A percentile compares a stretch with the other conserved stretches of the same genome.
phyloP scores from a whole-genome alignment of 2,113 vertebrate species.

The Nicator chloris region DNA sequence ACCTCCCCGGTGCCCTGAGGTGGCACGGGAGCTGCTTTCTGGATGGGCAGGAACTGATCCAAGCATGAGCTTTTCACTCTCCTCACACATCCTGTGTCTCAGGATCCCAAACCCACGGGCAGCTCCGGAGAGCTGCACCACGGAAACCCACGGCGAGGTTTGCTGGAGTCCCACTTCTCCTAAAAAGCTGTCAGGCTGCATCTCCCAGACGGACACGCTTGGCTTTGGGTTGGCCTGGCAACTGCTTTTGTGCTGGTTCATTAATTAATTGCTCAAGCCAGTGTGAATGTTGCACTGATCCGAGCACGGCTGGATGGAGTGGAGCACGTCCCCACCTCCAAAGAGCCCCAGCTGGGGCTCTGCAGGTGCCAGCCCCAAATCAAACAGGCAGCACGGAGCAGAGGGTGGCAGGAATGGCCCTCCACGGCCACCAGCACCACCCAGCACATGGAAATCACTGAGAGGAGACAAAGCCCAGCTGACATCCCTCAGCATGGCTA shows the following conservation, averaged over 20 bases:
- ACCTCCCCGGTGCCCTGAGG: rapidly evolving
- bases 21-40: not conserved
- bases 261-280: conserved; percentile 15
- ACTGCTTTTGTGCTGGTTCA: conserved; percentile 28
- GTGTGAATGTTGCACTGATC: not conserved
- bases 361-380: not conserved
- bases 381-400: not conserved
- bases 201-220: not conserved
- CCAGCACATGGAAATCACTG: not conserved
- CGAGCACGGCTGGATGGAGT: rapidly evolving
- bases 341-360: not conserved
- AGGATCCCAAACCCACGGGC: not conserved
- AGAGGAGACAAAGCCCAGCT: not conserved
- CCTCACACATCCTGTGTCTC: rapidly evolving
- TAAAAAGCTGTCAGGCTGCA: not conserved
- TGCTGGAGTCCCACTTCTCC: not conserved
- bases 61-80: not conserved
- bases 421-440: not conserved
- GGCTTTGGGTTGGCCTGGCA: conserved; percentile 36
- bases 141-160: not conserved
- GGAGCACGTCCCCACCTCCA: not conserved
- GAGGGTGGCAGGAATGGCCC: not conserved
- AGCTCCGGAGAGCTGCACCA: not conserved
- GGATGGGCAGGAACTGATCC: not conserved
- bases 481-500: not conserved